phyloP scores from a whole-genome alignment of 2,113 vertebrate genomes.

The Anhinga rufa region DNA sequence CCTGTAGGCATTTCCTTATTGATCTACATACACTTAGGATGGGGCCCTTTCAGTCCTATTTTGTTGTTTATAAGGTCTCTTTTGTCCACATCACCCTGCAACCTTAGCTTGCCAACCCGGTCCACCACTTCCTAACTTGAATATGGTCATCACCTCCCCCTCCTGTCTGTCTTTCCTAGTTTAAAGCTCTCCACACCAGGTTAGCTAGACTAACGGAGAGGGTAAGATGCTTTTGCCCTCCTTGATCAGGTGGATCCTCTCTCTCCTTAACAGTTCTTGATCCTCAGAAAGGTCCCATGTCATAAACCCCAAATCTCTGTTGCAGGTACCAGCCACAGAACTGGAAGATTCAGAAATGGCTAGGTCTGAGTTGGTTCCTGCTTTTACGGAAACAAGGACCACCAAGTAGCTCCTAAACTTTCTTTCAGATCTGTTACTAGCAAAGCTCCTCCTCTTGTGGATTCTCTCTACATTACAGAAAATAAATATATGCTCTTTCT shows the following conservation, averaged over 20 bases:
- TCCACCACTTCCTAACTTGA: background rate
- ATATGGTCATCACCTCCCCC: background rate
- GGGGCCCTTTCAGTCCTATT: background rate
- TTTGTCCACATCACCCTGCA: background rate
- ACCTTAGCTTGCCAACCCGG: background rate
- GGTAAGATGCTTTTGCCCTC: background rate
- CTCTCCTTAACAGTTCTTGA: background rate
- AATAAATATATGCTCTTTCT: background rate
- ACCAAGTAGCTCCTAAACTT: background rate
- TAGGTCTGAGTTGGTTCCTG: background rate
- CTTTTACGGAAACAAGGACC: background rate
- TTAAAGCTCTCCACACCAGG: background rate
- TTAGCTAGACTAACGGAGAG: background rate
- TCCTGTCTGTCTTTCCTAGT: background rate
- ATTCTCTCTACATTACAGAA: background rate
- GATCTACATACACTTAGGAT: no score
- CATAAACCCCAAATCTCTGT: background rate
- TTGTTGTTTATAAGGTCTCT: background rate
- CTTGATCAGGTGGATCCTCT: background rate
- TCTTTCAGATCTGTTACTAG: background rate
- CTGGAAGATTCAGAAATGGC: background rate
- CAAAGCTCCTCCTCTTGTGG: background rate
- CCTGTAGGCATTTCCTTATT: background rate
- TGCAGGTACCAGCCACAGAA: background rate
- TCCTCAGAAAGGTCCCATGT: background rate